These are phyloP conservation scores for Poecile montanus DNA, from an alignment of 2,797 vertebrate genomes.

Conservation along the genomic window DNA sequence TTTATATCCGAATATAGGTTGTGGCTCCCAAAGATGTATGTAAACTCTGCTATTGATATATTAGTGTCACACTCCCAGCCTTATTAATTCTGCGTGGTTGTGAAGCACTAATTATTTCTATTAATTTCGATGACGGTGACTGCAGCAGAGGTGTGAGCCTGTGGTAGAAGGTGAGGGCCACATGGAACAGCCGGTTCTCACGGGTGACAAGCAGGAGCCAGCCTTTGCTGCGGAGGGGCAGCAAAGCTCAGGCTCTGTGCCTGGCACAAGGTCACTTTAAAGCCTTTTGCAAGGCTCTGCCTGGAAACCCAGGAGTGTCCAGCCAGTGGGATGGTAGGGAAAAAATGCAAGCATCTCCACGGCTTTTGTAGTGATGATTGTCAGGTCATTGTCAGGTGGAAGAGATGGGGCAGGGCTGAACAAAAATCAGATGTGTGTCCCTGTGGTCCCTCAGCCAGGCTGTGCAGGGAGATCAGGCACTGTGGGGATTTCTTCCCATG, in stretches of 20 bases:
- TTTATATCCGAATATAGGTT: slow-evolving; percentile 31
- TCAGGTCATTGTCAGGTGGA: neutral
- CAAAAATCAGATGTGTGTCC: neutral
- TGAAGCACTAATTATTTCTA: slow-evolving; percentile 21
- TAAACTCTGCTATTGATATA: slow-evolving; percentile 9
- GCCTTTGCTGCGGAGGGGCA: neutral
- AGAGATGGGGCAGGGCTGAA: neutral
- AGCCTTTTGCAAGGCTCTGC: neutral
- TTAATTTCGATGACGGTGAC: neutral
- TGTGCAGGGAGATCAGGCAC: neutral
- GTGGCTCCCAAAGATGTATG: neutral
- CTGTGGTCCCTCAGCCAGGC: accelerated
- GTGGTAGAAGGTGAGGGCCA: neutral
- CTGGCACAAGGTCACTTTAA: neutral
- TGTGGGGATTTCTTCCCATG: neutral
- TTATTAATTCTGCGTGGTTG: neutral
- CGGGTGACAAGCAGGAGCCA: accelerated
- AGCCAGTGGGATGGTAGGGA: accelerated
- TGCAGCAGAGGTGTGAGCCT: neutral
- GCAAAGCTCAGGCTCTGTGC: neutral
- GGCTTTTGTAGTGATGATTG: accelerated
- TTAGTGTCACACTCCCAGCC: neutral
- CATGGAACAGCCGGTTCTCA: accelerated
- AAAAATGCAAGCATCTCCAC: neutral
- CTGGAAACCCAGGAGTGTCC: neutral